These are phyloP conservation scores for Sceloporus undulatus DNA, from an alignment of 2,113 vertebrate species.

Conservation along the genomic window DNA sequence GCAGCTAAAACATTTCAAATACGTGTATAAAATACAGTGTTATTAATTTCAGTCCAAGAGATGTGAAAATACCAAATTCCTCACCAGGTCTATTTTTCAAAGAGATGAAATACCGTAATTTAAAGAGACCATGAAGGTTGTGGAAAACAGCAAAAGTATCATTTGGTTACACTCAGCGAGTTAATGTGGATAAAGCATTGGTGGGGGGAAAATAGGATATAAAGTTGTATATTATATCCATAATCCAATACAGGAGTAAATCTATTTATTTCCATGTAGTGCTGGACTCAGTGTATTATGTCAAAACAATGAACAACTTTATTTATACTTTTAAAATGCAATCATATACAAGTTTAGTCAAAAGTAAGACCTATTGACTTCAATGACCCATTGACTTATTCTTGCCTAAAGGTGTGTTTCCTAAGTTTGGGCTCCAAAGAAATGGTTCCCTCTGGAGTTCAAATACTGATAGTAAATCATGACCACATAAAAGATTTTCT, in stretches of 20 bases:
- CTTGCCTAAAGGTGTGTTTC: background rate
- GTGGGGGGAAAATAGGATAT: background rate
- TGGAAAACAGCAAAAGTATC: background rate
- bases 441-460: accelerated
- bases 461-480: slow-evolving; percentile 14
- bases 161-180: background rate
- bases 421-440: background rate
- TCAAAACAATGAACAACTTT: background rate
- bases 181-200: background rate
- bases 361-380: background rate
- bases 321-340: background rate
- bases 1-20: too few species aligned
- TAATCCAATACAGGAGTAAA: background rate
- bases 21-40: too few species aligned
- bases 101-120: background rate
- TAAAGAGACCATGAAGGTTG: slow-evolving; percentile 17
- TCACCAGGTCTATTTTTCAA: background rate
- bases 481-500: slow-evolving; percentile 5
- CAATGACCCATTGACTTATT: background rate
- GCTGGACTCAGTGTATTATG: too few species aligned
- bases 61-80: background rate
- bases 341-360: background rate
- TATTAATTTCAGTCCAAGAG: too few species aligned
- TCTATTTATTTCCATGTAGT: background rate
- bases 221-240: background rate